Evolutionary conservation across 1,140 invertebrate species (phyloP).

Genomic region (Drosophila nigrodunni): DNA sequence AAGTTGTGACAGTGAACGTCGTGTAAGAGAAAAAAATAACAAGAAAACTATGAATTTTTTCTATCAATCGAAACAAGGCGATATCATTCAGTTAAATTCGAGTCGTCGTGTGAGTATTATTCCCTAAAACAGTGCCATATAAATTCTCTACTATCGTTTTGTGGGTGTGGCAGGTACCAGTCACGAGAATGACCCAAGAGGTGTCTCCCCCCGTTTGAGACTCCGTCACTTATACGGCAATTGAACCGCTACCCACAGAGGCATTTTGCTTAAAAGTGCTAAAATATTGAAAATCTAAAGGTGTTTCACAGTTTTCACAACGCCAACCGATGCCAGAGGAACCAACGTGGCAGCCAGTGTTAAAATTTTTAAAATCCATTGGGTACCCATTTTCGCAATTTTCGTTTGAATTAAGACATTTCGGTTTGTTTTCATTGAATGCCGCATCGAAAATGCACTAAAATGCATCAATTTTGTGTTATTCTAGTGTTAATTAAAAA

Average conservation of each 20-base stretch:
- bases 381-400: slow-evolving; percentile 91
- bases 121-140: slow-evolving; percentile 50
- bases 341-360: slow-evolving; percentile 58
- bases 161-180: slow-evolving; percentile 72
- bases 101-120: slow-evolving; percentile 71
- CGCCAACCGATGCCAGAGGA: slow-evolving; percentile 44
- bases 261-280: slow-evolving; percentile 47
- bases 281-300: slow-evolving; percentile 36
- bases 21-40: slow-evolving; percentile 59
- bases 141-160: slow-evolving; percentile 37
- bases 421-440: slow-evolving; percentile 70
- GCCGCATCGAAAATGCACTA: slow-evolving; percentile 61
- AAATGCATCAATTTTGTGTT: slow-evolving; percentile 45
- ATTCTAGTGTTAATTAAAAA: slow-evolving; percentile 58
- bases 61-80: slow-evolving; percentile 63
- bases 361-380: slow-evolving; percentile 85
- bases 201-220: slow-evolving; percentile 65
- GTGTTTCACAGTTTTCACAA: slow-evolving; percentile 78
- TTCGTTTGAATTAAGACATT: slow-evolving; percentile 86
- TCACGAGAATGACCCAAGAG: slow-evolving; percentile 41
- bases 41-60: slow-evolving; percentile 72
- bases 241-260: slow-evolving; percentile 22
- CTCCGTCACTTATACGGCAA: slow-evolving; percentile 49
- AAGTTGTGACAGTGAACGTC: slow-evolving; percentile 78
- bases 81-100: slow-evolving; percentile 61